Percentiles rank a stretch among this genome's conserved stretches.
phyloP scores from a whole-genome alignment of 2,113 vertebrate genomes.

The Oryzias melastigma region DNA sequence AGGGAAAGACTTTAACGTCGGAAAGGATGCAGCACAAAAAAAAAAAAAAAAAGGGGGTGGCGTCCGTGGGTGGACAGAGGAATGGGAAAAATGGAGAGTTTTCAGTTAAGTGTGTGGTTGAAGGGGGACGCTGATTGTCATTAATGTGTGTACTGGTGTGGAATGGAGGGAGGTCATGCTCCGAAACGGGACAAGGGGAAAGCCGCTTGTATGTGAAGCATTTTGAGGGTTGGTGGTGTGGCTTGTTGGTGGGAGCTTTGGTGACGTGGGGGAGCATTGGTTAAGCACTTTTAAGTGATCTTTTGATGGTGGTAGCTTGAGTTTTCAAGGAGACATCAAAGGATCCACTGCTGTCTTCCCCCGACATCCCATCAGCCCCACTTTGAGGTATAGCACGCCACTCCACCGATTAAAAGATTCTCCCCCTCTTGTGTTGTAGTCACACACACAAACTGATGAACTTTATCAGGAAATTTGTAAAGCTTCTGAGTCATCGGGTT shows the following conservation, averaged over 20 bases:
- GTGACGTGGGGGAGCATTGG: constrained; percentile 43
- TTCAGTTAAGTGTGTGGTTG: constrained; percentile 24
- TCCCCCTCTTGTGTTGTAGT: constrained; percentile 14
- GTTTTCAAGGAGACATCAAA: constrained; percentile 37
- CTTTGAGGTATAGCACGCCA: constrained; percentile 48
- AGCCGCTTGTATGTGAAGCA: constrained; percentile 52
- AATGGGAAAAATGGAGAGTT: constrained; percentile 36
- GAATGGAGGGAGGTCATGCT: constrained; percentile 37
- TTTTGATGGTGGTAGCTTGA: constrained; percentile 27
- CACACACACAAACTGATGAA: constrained; percentile 44
- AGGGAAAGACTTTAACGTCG: constrained; percentile 63
- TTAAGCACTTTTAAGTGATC: constrained; percentile 41
- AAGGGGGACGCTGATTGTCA: constrained; percentile 32
- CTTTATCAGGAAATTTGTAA: constrained; percentile 24
- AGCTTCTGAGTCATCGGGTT: constrained; percentile 23
- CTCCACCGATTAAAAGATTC: constrained; percentile 38
- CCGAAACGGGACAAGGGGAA: constrained; percentile 26
- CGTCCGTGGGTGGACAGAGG: constrained; percentile 9
- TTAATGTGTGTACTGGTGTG: constrained; percentile 27
- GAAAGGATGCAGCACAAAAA: constrained; percentile 24
- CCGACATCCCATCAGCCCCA: constrained; percentile 39
- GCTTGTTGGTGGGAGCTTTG: constrained; percentile 34
- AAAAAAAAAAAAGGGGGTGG: neutral
- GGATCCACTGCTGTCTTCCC: constrained; percentile 36
- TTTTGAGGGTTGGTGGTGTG: constrained; percentile 41